Conservation (phyloP, 2,888 invertebrate species). For the Lypha dubia region DNA sequence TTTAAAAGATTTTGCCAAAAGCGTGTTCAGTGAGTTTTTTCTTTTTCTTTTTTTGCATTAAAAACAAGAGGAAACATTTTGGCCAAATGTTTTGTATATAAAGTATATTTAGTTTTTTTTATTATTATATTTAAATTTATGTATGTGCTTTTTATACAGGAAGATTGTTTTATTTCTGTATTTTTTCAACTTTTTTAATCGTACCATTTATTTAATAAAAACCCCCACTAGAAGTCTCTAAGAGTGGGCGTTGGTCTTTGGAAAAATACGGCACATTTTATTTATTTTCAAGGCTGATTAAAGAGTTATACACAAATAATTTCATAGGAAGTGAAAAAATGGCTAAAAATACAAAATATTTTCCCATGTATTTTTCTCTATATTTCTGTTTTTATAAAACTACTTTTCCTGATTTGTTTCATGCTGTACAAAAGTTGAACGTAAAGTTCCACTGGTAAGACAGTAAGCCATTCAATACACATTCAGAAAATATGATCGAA, state of each 20-base stretch:
- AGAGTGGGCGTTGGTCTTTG: slow-evolving; percentile 41
- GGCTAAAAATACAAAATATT: no score
- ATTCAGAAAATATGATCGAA: no score
- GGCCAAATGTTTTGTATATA: slow-evolving; percentile 41
- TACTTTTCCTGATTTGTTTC: no score
- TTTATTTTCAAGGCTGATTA: slow-evolving; percentile 45
- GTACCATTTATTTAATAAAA: slow-evolving; percentile 22
- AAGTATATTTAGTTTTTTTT: slow-evolving; percentile 1
- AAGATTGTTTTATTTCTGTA: slow-evolving; percentile 12
- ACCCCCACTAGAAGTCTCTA: slow-evolving; percentile 32
- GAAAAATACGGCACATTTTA: slow-evolving; percentile 33
- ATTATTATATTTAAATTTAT: slow-evolving; percentile 1
- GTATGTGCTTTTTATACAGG: slow-evolving; percentile 23
- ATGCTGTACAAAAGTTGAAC: no score
- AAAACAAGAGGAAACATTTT: slow-evolving; percentile 19
- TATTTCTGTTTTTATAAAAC: no score
- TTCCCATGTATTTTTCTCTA: no score
- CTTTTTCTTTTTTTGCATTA: not conserved
- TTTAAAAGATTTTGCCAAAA: slow-evolving; percentile 35
- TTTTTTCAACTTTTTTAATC: not conserved
- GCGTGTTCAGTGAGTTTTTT: slow-evolving; percentile 8
- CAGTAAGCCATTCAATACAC: no score
- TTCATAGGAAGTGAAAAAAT: not conserved
- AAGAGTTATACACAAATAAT: slow-evolving; percentile 42
- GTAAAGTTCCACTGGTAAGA: no score